Base-by-base conservation (phyloP, 2,113 vertebrate species). In the Xyliphius kryptos region DNA sequence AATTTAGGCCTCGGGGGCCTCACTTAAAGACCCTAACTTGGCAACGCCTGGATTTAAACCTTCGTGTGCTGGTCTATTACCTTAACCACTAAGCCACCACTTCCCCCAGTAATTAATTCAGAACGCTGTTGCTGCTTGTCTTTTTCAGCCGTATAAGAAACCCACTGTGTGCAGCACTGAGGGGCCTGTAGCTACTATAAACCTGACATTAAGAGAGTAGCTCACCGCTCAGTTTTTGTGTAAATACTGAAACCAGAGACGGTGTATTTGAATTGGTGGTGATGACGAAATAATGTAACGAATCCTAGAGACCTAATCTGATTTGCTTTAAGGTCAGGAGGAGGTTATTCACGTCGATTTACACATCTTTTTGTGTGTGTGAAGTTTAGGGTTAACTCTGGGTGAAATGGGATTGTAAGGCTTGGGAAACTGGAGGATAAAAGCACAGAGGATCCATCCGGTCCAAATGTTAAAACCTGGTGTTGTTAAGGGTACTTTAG, bases 401-500 rank as follows among this genome's bases (percentile, higher is more conserved):
- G 66, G 75, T 51, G 66, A 47, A 71, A 75, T 77, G 75, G 70
- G 68, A 70, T 71, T 74, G 70, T 75, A 74, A 72, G 66, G 66
- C 72, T 75, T 77, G 78, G 80, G 78, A 81, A 82, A 66, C 56
- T 48, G 21, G 20, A 10, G 67, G 65, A 9, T 21, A 68, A 46
- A 66, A 73, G 82, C 85, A 83, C 85, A 83, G 79, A 78, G 78
- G 86, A 77, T 83, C 85, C 80, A 12, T 10, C 36, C 36, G 36
- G 57, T 66, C 67, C 68, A 73, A 80, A 81, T 82, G 77, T 85
- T 72, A 75, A 72, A 77, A 80, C 80, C 77, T 72, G 69, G 72
- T 86, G 83, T 86, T 84, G 53, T 84, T 79, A 82, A 82, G 85
- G 85, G 85, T 76, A 87, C 74, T 59, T 64, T 85, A 86, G 86